These are phyloP conservation scores for Blennius ocellaris DNA, from an alignment of 2,113 vertebrate species.

Conservation along the genomic window DNA sequence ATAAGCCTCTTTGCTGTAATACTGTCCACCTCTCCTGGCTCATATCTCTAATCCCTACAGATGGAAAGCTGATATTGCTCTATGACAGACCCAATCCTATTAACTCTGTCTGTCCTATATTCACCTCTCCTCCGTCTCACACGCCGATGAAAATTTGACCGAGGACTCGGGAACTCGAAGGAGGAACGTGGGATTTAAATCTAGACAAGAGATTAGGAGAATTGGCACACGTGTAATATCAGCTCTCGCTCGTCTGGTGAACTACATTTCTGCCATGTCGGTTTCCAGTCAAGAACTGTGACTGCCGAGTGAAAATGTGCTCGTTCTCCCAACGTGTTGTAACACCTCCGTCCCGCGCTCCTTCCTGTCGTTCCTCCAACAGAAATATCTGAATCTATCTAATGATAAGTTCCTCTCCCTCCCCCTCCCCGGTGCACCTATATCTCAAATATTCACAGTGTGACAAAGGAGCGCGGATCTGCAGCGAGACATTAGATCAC, in stretches of 20 bases:
- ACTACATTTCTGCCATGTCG: conserved; percentile 25
- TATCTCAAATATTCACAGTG: conserved; percentile 48
- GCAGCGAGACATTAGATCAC: conserved; percentile 27
- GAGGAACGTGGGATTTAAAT: conserved; percentile 48
- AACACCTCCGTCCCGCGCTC: conserved; percentile 37
- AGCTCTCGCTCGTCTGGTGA: conserved; percentile 29
- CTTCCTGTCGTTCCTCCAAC: conserved; percentile 7
- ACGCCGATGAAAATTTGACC: conserved; percentile 14
- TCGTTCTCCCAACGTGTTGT: conserved; percentile 9
- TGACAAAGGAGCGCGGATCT: conserved; percentile 24
- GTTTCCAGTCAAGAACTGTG: conserved; percentile 18
- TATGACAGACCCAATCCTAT: conserved; percentile 76
- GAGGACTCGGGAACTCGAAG: conserved; percentile 20
- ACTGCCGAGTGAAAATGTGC: conserved; percentile 2
- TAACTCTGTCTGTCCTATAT: conserved; percentile 75
- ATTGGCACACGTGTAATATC: conserved; percentile 29
- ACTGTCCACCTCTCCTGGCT: conserved; percentile 62
- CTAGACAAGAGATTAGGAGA: conserved; percentile 60
- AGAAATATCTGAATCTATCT: conserved; percentile 20
- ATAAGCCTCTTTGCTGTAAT: conserved; percentile 78
- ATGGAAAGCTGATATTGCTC: conserved; percentile 80
- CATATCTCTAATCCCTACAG: conserved; percentile 75
- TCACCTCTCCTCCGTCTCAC: conserved; percentile 46
- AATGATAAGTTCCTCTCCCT: conserved; percentile 29
- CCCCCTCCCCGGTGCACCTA: conserved; percentile 11